Base-by-base conservation (phyloP, 2,888 invertebrate genomes). In the Cyaniris semiargus region DNA sequence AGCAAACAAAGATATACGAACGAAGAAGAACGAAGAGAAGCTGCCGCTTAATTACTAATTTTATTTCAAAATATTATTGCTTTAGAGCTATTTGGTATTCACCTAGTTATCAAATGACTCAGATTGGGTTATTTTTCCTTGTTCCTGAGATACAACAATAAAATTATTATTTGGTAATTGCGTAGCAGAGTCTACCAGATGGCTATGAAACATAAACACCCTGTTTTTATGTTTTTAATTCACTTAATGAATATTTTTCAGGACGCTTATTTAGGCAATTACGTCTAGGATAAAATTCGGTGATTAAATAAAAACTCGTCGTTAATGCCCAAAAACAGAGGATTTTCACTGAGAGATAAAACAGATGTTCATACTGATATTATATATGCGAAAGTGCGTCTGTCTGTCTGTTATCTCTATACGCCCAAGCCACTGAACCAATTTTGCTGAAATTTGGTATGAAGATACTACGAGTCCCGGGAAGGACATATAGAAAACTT, bases 161-260 rank as follows among this genome's bases (percentile, higher is more conserved):
- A 44, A 44, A 44, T 44, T 13, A 13, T 44, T 44, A 44, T 13
- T 13, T 44, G 10, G 38, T 38, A 38, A 38, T 38, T 10, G 13
- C 44, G 44, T 44, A 44, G 44, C 18, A 53, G 53, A 15, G 15
- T 60, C 13, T 5, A 23, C 60, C 60, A 60, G 23, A 60, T 21
- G 60, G 23, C 60, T 60, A 0, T 60, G 21, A 60, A 53, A 15
- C 15, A 48, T 53, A 18, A 53, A 53, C 10, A 60, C 23, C 8
- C 15, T 58, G 13, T 60, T 60, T 60, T 60, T 60, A 23, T 5
- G 66, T 66, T 31, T 66, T 66, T 27, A 66, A 66, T 66, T 66
- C 15, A 66, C 15, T 4, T 27, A 27, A 66, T 66, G 23, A 66
- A 27, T 2, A 21, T 66, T 66, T 66, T 27, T 66, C 27, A 27